Percentiles rank a stretch among this genome's conserved stretches.
These are phyloP conservation scores for Cataglyphis cursor DNA, from an alignment of 2,888 invertebrate genomes.

Conservation along the genomic window DNA sequence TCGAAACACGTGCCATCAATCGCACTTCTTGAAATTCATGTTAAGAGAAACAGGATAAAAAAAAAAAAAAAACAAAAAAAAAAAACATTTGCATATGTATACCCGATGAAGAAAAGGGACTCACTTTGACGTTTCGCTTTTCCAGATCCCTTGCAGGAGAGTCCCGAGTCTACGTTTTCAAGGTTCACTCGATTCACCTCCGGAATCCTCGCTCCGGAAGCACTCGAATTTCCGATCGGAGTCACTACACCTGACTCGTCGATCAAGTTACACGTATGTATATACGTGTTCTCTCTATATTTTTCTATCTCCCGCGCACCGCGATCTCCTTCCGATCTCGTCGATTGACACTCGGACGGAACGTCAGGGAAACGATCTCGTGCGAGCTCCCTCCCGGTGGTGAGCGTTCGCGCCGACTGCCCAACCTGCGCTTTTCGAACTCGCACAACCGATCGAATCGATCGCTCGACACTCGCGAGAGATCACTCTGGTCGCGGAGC, in stretches of 20 bases:
- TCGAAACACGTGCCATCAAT: constrained; percentile 40
- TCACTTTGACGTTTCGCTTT: not conserved
- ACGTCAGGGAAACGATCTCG: constrained; percentile 15
- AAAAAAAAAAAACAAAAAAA: not conserved
- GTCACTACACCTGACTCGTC: constrained; percentile 25
- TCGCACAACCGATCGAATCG: constrained; percentile 72
- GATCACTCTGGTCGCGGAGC: constrained; percentile 76
- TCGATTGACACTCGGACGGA: not conserved
- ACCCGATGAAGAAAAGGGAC: not conserved
- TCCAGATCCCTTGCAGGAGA: not conserved
- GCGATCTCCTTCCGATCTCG: constrained; percentile 2
- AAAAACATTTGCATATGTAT: not conserved
- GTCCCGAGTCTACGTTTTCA: not conserved
- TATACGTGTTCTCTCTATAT: not conserved
- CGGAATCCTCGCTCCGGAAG: constrained; percentile 29
- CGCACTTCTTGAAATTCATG: not conserved
- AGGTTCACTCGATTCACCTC: not conserved
- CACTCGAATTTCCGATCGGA: constrained; percentile 38
- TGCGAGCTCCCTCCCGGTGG: constrained; percentile 55
- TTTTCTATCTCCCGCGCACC: constrained; percentile 36
- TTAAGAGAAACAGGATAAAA: not conserved
- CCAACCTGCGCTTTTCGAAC: constrained; percentile 40
- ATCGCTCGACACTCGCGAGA: constrained; percentile 73
- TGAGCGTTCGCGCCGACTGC: constrained; percentile 64
- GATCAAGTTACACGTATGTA: not conserved